Evolutionary conservation across 2,888 invertebrate genomes (phyloP), one percentile per base, ranked within the genome.

Genomic region (Catocala nupta): DNA sequence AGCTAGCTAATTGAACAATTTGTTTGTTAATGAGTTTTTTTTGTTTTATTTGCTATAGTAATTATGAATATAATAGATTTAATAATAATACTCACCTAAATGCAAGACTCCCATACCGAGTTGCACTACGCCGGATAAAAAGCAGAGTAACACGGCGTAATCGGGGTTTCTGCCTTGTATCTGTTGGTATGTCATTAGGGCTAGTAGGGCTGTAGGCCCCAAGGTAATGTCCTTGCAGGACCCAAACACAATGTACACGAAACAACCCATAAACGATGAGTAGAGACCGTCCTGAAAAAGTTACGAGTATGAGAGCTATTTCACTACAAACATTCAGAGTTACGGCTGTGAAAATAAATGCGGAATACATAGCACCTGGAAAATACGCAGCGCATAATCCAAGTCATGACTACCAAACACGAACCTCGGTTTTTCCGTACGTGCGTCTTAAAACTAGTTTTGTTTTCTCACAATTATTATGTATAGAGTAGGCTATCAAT

Each of bases 191-290:
- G 98, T 98, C 97, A 99, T 98, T 42, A 99, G 95, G 0, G 98
- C 97, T 96, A 99, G 96, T 60, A 98, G 95, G n/a, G 99, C 99
- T 0, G 99, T 99, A 3, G 99, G 99, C 7, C 99, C 98, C 65
- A 98, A 96, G 6, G 97, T 97, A 62, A 97, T 97, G 84, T 97
- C 97, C 75, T 97, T 97, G 84, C 97, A 97, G 54, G 98, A 98
- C 34, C 99, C 99, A 77, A 99, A 96, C 64, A 99, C 88, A 55
- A 97, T 96, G 92, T 99, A 99, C 45, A 99, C 95, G 87, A 99
- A 97, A 82, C 98, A 98, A 1, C 99, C 98, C 91, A 98, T 96
- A 90, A 99, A 99, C 0, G 99, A 97, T 0, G 99, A 98, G 92
- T 99, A 99, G 55, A 99, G 95, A 4, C 99, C 99, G 92, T 98